Evolutionary conservation across 2,113 vertebrate species (phyloP).

Genomic region (Pelecanus crispus): DNA sequence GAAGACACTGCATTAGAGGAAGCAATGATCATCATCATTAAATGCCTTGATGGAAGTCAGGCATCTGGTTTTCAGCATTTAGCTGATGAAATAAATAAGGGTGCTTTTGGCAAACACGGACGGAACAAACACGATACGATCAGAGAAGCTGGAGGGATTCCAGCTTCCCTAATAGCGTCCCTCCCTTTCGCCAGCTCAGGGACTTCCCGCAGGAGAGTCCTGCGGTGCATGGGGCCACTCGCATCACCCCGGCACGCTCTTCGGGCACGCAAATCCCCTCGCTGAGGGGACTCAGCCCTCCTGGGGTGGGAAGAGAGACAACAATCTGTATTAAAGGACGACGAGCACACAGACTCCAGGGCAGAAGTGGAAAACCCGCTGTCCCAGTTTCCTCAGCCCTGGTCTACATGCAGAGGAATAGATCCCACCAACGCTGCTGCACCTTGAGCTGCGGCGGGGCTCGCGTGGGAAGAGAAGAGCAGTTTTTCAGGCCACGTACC

Average conservation of each 20-base stretch:
- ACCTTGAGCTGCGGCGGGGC: background rate
- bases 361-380: background rate
- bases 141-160: conserved; percentile 26
- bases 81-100: conserved; percentile 57
- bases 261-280: background rate
- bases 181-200: background rate
- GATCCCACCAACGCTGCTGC: background rate
- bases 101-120: conserved; percentile 6
- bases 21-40: conserved; percentile 27
- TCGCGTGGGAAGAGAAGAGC: accelerated
- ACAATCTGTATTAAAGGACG: background rate
- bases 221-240: background rate
- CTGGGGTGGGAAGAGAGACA: background rate
- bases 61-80: conserved; percentile 36
- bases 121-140: conserved; percentile 55
- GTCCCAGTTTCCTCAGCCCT: background rate
- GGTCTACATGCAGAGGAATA: background rate
- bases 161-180: background rate
- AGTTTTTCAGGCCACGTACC: background rate
- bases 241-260: background rate
- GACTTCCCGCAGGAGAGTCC: background rate
- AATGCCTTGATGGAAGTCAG: conserved; percentile 1
- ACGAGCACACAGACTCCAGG: background rate
- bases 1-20: conserved; percentile 6
- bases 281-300: background rate